Percentiles rank a stretch among this genome's conserved stretches.
Conservation (phyloP, 2,797 vertebrate species). For the Babyrousa celebensis region DNA sequence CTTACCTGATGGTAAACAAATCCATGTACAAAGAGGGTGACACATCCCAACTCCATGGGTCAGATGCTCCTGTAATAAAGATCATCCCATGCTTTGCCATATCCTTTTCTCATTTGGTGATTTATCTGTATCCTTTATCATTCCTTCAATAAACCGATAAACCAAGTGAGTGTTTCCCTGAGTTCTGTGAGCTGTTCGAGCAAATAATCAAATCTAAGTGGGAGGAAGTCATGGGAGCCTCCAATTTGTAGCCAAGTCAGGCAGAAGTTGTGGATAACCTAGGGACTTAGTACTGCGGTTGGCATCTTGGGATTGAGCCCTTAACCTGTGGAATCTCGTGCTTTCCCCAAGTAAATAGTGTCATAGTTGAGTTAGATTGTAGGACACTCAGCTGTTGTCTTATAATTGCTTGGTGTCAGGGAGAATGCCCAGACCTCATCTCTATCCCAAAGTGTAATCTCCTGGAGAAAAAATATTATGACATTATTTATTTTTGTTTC, state of each 20-base stretch:
- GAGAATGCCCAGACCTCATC: neutral
- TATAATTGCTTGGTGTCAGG: neutral
- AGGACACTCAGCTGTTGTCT: neutral
- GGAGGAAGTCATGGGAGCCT: neutral
- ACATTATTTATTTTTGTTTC: neutral
- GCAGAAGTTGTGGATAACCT: neutral
- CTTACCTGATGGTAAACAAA: neutral
- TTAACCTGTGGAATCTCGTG: neutral
- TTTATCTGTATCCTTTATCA: neutral
- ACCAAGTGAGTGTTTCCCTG: neutral
- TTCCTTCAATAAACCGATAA: neutral
- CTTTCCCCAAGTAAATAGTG: neutral
- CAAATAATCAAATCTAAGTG: neutral
- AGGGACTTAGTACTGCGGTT: neutral
- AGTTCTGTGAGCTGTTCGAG: neutral
- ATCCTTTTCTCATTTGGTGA: neutral
- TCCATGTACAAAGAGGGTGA: neutral
- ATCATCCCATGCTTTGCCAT: no score
- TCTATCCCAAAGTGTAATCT: neutral
- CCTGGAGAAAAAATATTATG: neutral
- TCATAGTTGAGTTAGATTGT: neutral
- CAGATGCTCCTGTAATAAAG: neutral
- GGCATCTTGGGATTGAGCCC: no score
- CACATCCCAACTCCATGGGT: neutral
- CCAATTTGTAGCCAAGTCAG: neutral